Evolutionary conservation across 2,888 invertebrate species (phyloP), one percentile per base, ranked within the genome.

Genomic region (Idaea biselata): DNA sequence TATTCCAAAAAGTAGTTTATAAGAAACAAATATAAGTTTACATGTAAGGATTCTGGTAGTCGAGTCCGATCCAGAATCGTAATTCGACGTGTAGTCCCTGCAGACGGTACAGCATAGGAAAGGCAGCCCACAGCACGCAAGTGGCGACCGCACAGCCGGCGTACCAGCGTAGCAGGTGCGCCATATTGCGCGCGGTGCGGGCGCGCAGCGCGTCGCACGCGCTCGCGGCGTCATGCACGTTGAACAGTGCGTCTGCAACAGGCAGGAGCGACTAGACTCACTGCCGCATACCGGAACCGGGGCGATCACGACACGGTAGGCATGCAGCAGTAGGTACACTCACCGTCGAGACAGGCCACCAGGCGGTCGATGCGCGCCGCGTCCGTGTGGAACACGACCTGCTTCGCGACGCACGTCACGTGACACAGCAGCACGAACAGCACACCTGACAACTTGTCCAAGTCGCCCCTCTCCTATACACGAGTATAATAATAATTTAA

Each of bases 351-450:
- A 1, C 63, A 55, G 0, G 67, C 63, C 59, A 77, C 55, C 53
- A 76, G 62, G 7, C 1, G 60, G 33, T 76, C 72, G 58, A 76
- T 68, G 11, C 68, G 61, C 11, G 60, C 66, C 16, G 72, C 74
- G 32, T 69, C 57, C 59, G 67, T n/a, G 65, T 81, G 75, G 66
- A 89, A 86, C 54, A 82, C 82, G 31, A 84, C 14, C 67, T 89
- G 89, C 73, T 89, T 89, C 18, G 73, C 81, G 68, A 87, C 70
- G 25, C 88, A 86, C 4, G 89, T 88, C 63, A 85, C 72, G 75
- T 88, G 87, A 65, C 89, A 89, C 60, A 89, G 75, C 72, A 88
- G 71, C 67, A 89, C 74, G 71, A 88, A 89, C 86, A 89, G 78
- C 66, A 89, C 88, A 5, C 82, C 80, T 1, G 88, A 80, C 60